Percentiles rank a stretch among this genome's conserved stretches.
Evolutionary conservation across 2,888 invertebrate genomes (phyloP).

Genomic region (Agriopis aurantiaria): DNA sequence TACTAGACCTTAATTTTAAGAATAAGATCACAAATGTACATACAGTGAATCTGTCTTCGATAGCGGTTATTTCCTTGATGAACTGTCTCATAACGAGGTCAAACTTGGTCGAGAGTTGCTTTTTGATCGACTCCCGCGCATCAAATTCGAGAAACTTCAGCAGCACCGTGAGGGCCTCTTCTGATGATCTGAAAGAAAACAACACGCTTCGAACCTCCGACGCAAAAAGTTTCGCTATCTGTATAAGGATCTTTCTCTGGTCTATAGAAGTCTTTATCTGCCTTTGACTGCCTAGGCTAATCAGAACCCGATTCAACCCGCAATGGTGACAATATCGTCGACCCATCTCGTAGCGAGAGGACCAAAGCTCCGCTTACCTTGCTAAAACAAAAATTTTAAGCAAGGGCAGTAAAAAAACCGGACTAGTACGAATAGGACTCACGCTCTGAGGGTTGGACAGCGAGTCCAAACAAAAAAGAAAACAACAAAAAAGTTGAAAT

Average conservation of each 20-base stretch:
- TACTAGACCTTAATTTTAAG: neutral
- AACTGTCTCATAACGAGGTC: slow-evolving; percentile 95
- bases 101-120: slow-evolving; percentile 92
- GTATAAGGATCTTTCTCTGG: too few species aligned
- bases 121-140: slow-evolving; percentile 90
- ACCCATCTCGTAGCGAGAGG: too few species aligned
- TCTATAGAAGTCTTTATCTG: too few species aligned
- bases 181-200: slow-evolving; percentile 87
- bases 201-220: neutral
- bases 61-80: slow-evolving; percentile 91
- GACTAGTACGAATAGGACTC: too few species aligned
- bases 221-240: too few species aligned
- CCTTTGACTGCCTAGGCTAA: too few species aligned
- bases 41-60: slow-evolving; percentile 91
- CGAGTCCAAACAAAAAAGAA: too few species aligned
- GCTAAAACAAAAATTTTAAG: neutral
- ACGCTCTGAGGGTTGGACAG: too few species aligned
- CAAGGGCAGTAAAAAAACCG: too few species aligned
- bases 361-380: neutral
- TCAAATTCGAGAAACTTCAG: slow-evolving; percentile 93
- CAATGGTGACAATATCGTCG: too few species aligned
- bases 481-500: too few species aligned
- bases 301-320: too few species aligned
- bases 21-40: slow-evolving; percentile 44
- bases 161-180: slow-evolving; percentile 92